Base-by-base conservation (phyloP, 2,797 vertebrate genomes). In the Mastacembelus armatus region DNA sequence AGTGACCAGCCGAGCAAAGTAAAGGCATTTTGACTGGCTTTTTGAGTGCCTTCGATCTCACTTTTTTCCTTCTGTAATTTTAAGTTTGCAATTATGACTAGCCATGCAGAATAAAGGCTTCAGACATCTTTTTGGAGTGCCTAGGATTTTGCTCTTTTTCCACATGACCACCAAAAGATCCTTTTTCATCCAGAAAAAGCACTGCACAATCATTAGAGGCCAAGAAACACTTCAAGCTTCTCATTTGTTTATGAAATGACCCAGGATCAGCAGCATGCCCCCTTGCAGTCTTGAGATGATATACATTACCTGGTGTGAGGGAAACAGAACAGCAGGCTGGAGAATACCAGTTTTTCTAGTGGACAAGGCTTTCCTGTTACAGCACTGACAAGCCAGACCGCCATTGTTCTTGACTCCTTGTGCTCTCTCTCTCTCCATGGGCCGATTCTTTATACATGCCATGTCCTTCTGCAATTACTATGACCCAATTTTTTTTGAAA, bases 401-500 rank as follows among this genome's bases (percentile, higher is more conserved):
- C 69, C 78, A 84, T 88, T 87, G 87, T 87, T 90, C 80, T 62
- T 44, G 67, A 72, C 73, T 88, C 71, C 51, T 84, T 82, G 51
- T 42, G 36, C 79, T 73, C 66, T 70, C 67, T 73, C 66, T 70
- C 67, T 88, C 85, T 84, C 83, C 80, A 52, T 84, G 65, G 86
- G 80, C 76, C 58, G 27, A 76, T 84, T 72, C 77, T 89, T 90
- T 86, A 88, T 86, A 85, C 86, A 82, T 84, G 81, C 65, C 83
- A 78, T 79, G 72, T 89, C 87, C 79, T 79, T 66, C 82, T 86
- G 84, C 85, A 86, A 87, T 81, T 86, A 85, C 79, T 66, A 76
- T 87, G 89, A 91, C 89, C 90, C 84, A 88, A 86, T 92, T 91
- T 78, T 85, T 81, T 89, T 90, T 87, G 85, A 90, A 90, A 85